These are phyloP conservation scores for Diceros bicornis DNA, from an alignment of 2,797 vertebrate species.

Conservation along the genomic window DNA sequence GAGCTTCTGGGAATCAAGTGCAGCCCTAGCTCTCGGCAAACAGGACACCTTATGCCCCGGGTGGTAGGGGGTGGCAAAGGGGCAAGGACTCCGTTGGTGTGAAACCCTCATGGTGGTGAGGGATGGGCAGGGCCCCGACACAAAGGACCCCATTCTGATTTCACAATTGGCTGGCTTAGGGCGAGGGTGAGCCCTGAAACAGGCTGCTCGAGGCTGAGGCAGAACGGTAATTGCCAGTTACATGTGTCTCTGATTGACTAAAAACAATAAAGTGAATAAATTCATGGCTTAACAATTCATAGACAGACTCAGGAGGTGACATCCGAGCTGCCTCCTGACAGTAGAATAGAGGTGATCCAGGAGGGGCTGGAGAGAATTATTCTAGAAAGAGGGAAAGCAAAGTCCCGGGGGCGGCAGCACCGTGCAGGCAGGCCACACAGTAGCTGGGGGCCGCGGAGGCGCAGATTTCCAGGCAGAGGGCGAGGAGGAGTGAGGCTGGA, in stretches of 20 bases:
- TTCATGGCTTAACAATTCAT: neutral
- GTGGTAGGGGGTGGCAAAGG: neutral
- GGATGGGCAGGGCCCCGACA: too few species aligned
- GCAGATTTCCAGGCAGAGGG: neutral
- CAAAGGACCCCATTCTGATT: neutral
- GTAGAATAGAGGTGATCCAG: neutral
- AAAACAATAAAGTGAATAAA: neutral
- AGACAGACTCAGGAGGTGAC: conserved; percentile 5
- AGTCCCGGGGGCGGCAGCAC: accelerated
- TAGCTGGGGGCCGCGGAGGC: neutral
- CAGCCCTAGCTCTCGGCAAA: neutral
- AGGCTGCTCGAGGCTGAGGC: neutral
- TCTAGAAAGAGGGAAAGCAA: neutral
- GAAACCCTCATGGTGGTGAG: neutral
- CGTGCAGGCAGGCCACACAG: neutral
- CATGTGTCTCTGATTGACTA: neutral
- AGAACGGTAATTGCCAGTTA: neutral
- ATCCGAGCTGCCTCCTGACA: neutral
- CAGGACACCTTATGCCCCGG: neutral
- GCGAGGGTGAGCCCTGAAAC: neutral
- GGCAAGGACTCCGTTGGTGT: neutral
- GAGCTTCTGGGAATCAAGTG: neutral
- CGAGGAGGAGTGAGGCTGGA: neutral
- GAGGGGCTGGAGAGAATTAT: neutral
- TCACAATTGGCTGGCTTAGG: neutral